Evolutionary conservation across 2,113 vertebrate species (phyloP).

Genomic region (Percopsis transmontana): DNA sequence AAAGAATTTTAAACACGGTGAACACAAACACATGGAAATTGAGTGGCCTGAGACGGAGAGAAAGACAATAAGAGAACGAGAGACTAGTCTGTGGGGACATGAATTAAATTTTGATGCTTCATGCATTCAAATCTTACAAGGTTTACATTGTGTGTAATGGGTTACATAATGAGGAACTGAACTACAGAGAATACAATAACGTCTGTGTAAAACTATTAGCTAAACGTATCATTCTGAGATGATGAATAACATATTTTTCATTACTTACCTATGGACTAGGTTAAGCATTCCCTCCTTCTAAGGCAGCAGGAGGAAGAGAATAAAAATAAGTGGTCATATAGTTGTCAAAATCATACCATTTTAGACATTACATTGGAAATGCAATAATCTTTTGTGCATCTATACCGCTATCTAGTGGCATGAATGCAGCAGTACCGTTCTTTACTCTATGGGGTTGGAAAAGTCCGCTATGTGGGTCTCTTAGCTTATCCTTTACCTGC

Average conservation of each 20-base stretch:
- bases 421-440: no score
- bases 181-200: not conserved
- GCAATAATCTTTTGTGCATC: no score
- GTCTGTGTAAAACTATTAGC: not conserved
- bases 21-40: constrained; percentile 37
- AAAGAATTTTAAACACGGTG: constrained; percentile 47
- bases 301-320: constrained; percentile 18
- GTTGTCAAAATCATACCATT: constrained; percentile 53
- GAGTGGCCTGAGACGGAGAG: constrained; percentile 38
- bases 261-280: constrained; percentile 36
- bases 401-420: no score
- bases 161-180: not conserved
- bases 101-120: not conserved
- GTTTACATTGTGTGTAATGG: not conserved
- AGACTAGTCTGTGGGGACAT: not conserved
- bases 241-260: not conserved
- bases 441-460: no score
- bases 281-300: constrained; percentile 74
- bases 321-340: constrained; percentile 15
- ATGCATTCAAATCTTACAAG: not conserved
- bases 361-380: not conserved
- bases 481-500: no score
- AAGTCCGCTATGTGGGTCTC: no score
- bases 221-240: not conserved
- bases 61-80: not conserved